A percentile compares a stretch with the other conserved stretches of the same genome.
Evolutionary conservation across 2,888 invertebrate species (phyloP).

Genomic region (Eupithecia pulchellata): DNA sequence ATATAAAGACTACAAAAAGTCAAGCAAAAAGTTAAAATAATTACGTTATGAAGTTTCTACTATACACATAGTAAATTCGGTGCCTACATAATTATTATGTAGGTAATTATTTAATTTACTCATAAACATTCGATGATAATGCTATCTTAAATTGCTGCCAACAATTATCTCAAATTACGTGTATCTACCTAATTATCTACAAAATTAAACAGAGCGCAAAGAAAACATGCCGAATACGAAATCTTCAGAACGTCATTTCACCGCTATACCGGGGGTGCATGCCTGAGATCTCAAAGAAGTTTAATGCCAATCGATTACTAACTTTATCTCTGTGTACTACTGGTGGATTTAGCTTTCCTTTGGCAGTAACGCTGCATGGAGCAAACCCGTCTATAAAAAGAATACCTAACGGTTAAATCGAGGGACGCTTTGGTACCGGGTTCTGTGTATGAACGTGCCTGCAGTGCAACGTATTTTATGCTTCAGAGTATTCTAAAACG

Average conservation of each 20-base stretch:
- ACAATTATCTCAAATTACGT: background rate
- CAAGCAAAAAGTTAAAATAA: background rate
- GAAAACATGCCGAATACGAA: background rate
- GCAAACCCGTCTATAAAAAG: constrained; percentile 66
- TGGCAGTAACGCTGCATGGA: constrained; percentile 39
- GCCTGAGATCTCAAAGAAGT: constrained; percentile 22
- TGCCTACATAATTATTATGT: background rate
- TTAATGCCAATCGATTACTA: constrained; percentile 16
- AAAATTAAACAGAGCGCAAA: background rate
- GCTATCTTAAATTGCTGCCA: background rate
- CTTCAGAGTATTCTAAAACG: background rate
- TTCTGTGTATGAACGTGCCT: constrained; percentile 28
- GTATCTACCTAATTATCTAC: background rate
- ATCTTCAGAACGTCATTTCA: background rate
- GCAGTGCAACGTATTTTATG: constrained; percentile 6
- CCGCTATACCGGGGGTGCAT: constrained; percentile 26
- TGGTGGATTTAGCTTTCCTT: constrained; percentile 33
- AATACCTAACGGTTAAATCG: constrained; percentile 64
- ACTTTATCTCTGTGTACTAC: constrained; percentile 24
- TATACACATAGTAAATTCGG: background rate
- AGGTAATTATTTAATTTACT: background rate
- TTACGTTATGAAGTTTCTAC: background rate
- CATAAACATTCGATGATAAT: background rate
- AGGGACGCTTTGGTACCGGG: constrained; percentile 58
- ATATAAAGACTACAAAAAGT: background rate